Base-by-base conservation (phyloP, 1,140 invertebrate genomes). In the Watersipora subatra region DNA sequence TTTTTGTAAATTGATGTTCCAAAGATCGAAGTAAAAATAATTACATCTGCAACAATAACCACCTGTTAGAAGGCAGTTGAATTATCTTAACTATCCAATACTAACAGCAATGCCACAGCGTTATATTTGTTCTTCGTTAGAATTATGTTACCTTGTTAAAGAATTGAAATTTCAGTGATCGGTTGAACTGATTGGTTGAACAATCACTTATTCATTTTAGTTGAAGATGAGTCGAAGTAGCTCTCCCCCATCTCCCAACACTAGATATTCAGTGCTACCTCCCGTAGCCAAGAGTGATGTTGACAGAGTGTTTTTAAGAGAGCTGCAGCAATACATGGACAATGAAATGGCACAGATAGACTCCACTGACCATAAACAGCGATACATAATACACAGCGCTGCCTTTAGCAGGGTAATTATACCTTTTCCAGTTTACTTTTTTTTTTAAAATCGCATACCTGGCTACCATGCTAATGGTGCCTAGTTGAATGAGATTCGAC, bases 371-470 rank as follows among this genome's bases (percentile, higher is more conserved):
- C 72, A 70, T 66, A 75, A 78, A 34, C 76, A 78, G 61, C 65
- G 72, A 59, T 79, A 76, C 67, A 69, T 74, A 7, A 69, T 79
- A 2, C 74, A 76, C 68, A 76, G 74, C 66, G 71, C 71, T 57
- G 75, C 72, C 7, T 79, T 79, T 67, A 75, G 76, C 62, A 78
- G 70, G 71, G 76, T 79, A 70, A 61, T 62, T 34, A 26, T 24
- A 17, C 20, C 22, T 22, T 64, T 24, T 3, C 62, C 7, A 22
- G 17, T 55, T 22, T 55, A 17, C 17, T 17, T 17, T 17, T 17
- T 17, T 55, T 17, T 55, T 17, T 22, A 55, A 17, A 55, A 55
- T 55, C 46, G 17, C 17, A 55, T 22, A 22, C 46, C 22, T 17
- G 46, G 17, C 22, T 22, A 55, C 46, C 17, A 17, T 55, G 46